phyloP scores from a whole-genome alignment of 2,113 vertebrate genomes.

The Rallus limicola region DNA sequence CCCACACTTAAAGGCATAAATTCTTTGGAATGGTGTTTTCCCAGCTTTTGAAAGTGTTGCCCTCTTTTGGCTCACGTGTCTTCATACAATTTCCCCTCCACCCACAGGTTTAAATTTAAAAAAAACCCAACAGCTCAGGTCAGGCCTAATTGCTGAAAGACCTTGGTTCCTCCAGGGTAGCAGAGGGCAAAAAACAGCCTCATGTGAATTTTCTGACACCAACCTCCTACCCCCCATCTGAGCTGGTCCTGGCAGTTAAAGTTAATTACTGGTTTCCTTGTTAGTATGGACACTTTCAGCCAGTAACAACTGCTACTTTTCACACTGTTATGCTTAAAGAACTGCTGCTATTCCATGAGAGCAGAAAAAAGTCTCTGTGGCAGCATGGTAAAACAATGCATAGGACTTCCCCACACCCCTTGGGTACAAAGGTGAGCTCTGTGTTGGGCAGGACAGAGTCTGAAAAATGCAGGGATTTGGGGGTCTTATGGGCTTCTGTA shows the following conservation, averaged over 20 bases:
- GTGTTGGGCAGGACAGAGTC: background rate
- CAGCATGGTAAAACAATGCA: background rate
- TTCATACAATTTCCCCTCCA: background rate
- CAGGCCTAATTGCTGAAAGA: background rate
- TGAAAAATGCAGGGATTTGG: background rate
- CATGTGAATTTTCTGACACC: background rate
- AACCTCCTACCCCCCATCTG: background rate
- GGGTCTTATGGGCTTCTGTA: background rate
- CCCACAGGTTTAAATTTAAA: background rate
- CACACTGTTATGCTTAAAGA: background rate
- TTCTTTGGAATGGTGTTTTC: background rate
- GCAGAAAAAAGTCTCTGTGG: background rate
- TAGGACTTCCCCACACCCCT: background rate
- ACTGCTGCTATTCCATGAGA: background rate
- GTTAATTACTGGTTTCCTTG: background rate
- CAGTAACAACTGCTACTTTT: background rate
- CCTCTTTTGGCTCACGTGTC: background rate
- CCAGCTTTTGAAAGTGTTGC: background rate
- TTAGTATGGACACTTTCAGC: background rate
- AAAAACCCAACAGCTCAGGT: background rate
- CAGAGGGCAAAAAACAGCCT: background rate
- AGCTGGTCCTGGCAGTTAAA: background rate
- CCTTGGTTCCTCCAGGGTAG: background rate
- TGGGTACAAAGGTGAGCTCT: background rate
- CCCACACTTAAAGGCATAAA: background rate